These are phyloP conservation scores for Lagenorhynchus albirostris DNA, from an alignment of 2,113 vertebrate genomes.

Conservation along the genomic window DNA sequence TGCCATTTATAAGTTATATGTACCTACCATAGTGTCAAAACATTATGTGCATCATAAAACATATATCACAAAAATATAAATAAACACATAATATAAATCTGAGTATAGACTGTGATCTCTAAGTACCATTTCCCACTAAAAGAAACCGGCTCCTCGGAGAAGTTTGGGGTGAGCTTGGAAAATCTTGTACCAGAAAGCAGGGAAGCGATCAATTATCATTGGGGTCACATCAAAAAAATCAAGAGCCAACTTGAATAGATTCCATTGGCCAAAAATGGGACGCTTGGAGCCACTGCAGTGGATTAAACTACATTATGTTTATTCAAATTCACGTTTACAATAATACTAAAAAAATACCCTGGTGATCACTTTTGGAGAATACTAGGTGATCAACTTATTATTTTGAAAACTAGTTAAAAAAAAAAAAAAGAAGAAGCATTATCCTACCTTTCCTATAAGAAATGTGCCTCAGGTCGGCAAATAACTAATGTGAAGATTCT, in stretches of 20 bases:
- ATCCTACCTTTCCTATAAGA: not conserved
- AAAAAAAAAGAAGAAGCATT: not conserved
- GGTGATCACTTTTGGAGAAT: not conserved
- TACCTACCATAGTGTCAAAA: not conserved
- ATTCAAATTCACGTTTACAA: not conserved
- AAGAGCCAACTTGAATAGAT: not conserved
- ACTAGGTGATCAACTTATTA: not conserved
- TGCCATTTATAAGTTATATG: not conserved
- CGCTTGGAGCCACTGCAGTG: not conserved
- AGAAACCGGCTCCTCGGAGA: not conserved
- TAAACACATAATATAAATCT: not conserved
- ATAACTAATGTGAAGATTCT: not conserved
- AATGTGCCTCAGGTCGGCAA: not conserved
- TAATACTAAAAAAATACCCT: not conserved
- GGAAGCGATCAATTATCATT: not conserved
- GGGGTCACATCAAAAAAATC: not conserved
- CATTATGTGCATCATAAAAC: not conserved
- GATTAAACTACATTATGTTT: not conserved
- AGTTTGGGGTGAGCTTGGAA: not conserved
- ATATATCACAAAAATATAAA: constrained; percentile 8
- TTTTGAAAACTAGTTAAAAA: not conserved
- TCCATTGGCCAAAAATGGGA: not conserved
- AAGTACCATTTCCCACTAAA: not conserved
- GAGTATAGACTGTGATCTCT: not conserved
- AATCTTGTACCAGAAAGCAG: not conserved